A percentile compares a stretch with the other conserved stretches of the same genome.
phyloP scores from a whole-genome alignment of 2,888 invertebrate genomes.

The Lobophora halterata region DNA sequence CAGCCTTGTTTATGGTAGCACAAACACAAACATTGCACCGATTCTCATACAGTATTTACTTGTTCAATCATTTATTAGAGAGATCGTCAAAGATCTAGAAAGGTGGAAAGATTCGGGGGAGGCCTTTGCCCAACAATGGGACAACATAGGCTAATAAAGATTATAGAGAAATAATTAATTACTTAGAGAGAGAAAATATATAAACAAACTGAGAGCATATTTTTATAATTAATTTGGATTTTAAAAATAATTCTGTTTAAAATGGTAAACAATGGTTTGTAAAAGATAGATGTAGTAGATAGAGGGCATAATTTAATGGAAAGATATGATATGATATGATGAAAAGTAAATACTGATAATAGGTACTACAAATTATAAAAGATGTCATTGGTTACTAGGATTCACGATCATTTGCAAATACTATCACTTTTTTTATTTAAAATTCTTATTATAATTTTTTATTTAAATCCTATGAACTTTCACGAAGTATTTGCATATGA shows the following conservation, averaged over 20 bases:
- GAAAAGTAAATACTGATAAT: constrained; percentile 78
- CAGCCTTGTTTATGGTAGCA: constrained; percentile 81
- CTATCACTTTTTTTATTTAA: too few species aligned
- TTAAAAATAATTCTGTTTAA: not conserved
- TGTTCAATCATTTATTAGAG: constrained; percentile 39
- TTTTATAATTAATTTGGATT: not conserved
- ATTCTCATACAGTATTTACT: constrained; percentile 79
- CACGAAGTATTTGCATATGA: constrained; percentile 69
- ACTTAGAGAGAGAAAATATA: too few species aligned
- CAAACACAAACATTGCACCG: constrained; percentile 80
- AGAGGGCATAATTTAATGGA: too few species aligned
- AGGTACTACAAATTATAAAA: constrained; percentile 58
- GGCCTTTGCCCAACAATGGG: too few species aligned
- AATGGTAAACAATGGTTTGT: too few species aligned
- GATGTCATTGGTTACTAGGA: constrained; percentile 62
- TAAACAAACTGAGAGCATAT: constrained; percentile 16
- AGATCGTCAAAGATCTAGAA: too few species aligned
- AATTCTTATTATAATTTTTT: too few species aligned
- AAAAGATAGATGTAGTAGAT: not conserved
- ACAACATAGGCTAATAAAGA: too few species aligned
- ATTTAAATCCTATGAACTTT: too few species aligned
- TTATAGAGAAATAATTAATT: too few species aligned
- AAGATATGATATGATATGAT: not conserved
- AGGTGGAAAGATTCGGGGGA: too few species aligned
- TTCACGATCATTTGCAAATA: constrained; percentile 62